Conservation (phyloP, 2,888 invertebrate species). For the Colletes collaris region DNA sequence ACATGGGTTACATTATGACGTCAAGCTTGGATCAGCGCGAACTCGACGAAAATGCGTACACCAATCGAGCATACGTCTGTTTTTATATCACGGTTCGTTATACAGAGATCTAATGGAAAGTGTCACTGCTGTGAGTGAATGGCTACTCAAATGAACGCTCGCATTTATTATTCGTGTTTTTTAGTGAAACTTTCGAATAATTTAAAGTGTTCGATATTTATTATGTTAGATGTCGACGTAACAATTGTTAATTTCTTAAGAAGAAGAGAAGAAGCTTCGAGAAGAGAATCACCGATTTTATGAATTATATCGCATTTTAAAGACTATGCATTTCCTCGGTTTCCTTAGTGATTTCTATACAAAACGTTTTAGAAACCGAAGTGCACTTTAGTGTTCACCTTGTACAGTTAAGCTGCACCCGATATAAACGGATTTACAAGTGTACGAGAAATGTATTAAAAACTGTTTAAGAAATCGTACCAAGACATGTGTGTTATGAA, state of each 20-base stretch:
- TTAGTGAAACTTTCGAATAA: conserved; percentile 11
- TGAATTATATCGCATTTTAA: conserved; percentile 26
- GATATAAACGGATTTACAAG: conserved; percentile 24
- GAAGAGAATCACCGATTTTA: conserved; percentile 33
- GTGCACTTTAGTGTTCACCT: conserved; percentile 25
- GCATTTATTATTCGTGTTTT: conserved; percentile 10
- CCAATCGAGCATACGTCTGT: conserved; percentile 46
- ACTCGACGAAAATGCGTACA: conserved; percentile 50
- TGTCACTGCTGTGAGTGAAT: conserved; percentile 34
- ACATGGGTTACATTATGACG: conserved; percentile 37
- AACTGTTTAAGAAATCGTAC: conserved; percentile 4
- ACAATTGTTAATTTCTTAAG: conserved; percentile 39
- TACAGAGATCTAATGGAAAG: conserved; percentile 37
- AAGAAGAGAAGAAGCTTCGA: conserved; percentile 42
- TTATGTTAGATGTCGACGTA: conserved; percentile 33
- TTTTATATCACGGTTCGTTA: conserved; percentile 29
- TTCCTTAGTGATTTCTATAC: conserved; percentile 27
- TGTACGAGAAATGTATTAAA: conserved; percentile 11
- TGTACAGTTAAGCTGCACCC: conserved; percentile 12
- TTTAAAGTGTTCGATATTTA: conserved; percentile 23
- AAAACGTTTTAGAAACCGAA: conserved; percentile 22
- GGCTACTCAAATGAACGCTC: conserved; percentile 10
- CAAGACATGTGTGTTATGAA: conserved; percentile 38
- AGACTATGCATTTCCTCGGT: conserved; percentile 34
- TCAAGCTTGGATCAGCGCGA: conserved; percentile 41